These are phyloP conservation scores for Araneus ventricosus DNA, from an alignment of 1,140 invertebrate species.

Conservation along the genomic window DNA sequence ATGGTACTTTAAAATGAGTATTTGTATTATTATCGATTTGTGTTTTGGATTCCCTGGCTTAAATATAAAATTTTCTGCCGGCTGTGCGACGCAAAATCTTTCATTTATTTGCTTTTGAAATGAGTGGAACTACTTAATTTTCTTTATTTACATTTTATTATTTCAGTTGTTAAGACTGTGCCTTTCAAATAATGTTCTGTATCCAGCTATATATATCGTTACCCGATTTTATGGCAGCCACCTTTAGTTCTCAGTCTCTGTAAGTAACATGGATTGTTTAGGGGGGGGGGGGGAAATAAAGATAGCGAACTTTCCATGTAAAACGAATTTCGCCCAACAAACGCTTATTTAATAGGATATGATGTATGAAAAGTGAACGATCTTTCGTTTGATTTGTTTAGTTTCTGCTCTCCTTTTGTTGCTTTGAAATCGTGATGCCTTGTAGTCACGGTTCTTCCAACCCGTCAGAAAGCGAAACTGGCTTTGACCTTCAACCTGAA, in stretches of 20 bases:
- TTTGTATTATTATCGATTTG: no score
- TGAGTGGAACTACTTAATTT: no score
- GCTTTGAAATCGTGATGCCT: not conserved
- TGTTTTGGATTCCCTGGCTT: no score
- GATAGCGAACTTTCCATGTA: not conserved
- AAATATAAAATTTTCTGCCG: no score
- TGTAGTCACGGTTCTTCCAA: constrained; percentile 11
- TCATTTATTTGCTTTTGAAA: no score
- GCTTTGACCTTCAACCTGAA: constrained; percentile 23
- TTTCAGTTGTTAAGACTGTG: no score
- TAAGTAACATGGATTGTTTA: not conserved
- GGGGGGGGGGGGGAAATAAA: no score
- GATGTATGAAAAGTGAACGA: not conserved
- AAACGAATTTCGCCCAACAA: not conserved
- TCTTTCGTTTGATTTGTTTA: constrained; percentile 15
- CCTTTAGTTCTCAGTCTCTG: not conserved
- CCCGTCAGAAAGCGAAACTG: constrained; percentile 9
- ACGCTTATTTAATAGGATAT: not conserved
- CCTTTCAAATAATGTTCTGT: no score
- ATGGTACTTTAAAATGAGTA: no score
- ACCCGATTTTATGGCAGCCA: not conserved
- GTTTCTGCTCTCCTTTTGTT: not conserved
- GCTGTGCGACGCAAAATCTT: no score
- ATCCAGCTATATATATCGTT: not conserved
- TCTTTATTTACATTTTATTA: no score